Percentiles rank a stretch among this genome's conserved stretches.
These are phyloP conservation scores for Melanotaenia duboulayi DNA, from an alignment of 2,113 vertebrate species.

Conservation along the genomic window DNA sequence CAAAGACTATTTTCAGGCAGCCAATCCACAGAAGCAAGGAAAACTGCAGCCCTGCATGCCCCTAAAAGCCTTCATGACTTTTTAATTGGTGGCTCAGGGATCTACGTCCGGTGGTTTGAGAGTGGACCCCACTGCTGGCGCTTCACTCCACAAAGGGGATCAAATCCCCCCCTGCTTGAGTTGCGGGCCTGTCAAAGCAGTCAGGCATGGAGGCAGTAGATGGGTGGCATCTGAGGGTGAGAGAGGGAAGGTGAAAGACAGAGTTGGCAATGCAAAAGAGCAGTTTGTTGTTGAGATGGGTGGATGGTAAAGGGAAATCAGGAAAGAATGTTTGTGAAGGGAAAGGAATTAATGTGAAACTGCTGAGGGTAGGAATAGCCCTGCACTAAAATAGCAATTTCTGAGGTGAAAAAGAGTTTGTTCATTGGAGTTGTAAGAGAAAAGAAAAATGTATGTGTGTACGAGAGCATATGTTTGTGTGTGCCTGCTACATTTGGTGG, in stretches of 20 bases:
- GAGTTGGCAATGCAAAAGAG: constrained; percentile 68
- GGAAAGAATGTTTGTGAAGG: constrained; percentile 63
- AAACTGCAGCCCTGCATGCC: constrained; percentile 60
- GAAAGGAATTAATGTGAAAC: constrained; percentile 64
- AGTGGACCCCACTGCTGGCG: constrained; percentile 67
- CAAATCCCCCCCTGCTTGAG: constrained; percentile 61
- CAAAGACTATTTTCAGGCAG: constrained; percentile 85
- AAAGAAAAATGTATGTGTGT: constrained; percentile 49
- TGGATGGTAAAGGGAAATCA: constrained; percentile 49
- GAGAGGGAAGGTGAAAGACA: constrained; percentile 41
- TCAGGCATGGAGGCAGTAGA: constrained; percentile 70
- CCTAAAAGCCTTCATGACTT: constrained; percentile 86
- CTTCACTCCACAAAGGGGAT: constrained; percentile 65
- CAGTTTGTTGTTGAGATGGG: constrained; percentile 58
- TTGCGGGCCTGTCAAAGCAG: constrained; percentile 75
- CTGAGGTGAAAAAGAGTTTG: constrained; percentile 70
- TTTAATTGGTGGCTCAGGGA: constrained; percentile 83
- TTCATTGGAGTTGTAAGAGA: constrained; percentile 62
- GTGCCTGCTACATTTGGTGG: constrained; percentile 34
- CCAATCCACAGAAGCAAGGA: constrained; percentile 71
- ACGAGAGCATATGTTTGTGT: constrained; percentile 24
- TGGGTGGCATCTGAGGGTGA: constrained; percentile 75
- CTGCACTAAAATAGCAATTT: constrained; percentile 70
- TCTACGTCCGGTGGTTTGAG: constrained; percentile 70
- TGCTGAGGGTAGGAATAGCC: constrained; percentile 68